These are phyloP conservation scores for Typhlichthys eigenmanni DNA, from an alignment of 2,797 vertebrate genomes.

Conservation along the genomic window DNA sequence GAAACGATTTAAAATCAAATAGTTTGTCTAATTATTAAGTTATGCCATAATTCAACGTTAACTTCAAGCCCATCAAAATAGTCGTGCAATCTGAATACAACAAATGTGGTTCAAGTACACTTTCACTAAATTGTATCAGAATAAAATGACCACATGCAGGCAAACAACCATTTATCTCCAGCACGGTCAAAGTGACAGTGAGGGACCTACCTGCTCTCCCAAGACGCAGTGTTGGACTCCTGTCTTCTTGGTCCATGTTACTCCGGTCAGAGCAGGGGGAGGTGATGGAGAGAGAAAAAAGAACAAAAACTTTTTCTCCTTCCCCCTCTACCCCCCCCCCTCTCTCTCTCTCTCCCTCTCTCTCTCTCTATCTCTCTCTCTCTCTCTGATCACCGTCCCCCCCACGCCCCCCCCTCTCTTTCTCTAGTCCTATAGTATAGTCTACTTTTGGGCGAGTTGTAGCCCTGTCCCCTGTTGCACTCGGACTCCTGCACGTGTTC, in stretches of 20 bases:
- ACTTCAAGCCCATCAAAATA: no score
- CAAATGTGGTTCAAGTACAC: no score
- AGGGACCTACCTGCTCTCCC: conserved; percentile 89
- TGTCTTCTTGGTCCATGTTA: conserved; percentile 91
- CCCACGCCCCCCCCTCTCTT: conserved; percentile 41
- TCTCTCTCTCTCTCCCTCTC: not conserved
- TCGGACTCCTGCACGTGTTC: conserved; percentile 95
- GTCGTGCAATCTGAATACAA: no score
- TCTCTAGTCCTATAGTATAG: conserved; percentile 55
- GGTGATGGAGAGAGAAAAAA: conserved; percentile 59
- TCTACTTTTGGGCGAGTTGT: conserved; percentile 79
- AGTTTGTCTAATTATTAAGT: no score
- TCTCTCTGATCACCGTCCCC: conserved; percentile 26
- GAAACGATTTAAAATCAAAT: no score
- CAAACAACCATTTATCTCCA: not conserved
- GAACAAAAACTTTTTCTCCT: conserved; percentile 68
- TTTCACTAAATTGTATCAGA: no score
- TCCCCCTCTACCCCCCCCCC: not conserved
- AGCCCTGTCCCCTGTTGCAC: conserved; percentile 96
- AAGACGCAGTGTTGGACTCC: conserved; percentile 82
- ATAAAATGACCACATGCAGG: no score
- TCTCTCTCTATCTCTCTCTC: not conserved
- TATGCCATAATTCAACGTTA: no score
- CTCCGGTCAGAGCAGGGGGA: conserved; percentile 67
- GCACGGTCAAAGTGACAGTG: conserved; percentile 15